Evolutionary conservation across 2,888 invertebrate species (phyloP).

Genomic region (Emmelina monodactyla): DNA sequence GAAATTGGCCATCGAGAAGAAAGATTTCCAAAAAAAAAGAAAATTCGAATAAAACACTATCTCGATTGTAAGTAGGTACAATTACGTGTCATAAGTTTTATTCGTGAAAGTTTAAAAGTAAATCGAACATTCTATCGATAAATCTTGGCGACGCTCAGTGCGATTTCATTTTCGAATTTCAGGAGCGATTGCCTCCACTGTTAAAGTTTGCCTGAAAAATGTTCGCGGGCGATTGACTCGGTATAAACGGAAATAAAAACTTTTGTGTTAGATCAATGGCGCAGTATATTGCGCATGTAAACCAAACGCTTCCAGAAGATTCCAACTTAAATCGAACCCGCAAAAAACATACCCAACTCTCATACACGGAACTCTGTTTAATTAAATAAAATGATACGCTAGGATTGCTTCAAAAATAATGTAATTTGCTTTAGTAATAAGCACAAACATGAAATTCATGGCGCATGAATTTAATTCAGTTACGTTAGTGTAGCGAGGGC

Average conservation of each 20-base stretch:
- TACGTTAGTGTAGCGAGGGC: conserved; percentile 38
- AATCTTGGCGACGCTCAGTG: conserved; percentile 64
- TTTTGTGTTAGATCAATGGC: conserved; percentile 62
- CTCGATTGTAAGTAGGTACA: conserved; percentile 41
- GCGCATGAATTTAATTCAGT: conserved; percentile 51
- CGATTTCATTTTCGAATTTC: conserved; percentile 68
- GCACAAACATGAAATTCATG: conserved; percentile 40
- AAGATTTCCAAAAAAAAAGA: conserved; percentile 1
- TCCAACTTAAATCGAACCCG: conserved; percentile 36
- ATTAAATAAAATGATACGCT: conserved; percentile 10
- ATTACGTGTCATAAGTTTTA: conserved; percentile 67
- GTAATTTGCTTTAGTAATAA: conserved; percentile 35
- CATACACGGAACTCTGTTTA: not conserved
- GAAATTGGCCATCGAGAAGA: conserved; percentile 1
- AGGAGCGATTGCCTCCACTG: conserved; percentile 66
- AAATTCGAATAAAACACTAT: conserved; percentile 20
- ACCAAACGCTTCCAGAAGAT: conserved; percentile 42
- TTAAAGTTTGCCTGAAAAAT: conserved; percentile 67
- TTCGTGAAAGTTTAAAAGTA: conserved; percentile 62
- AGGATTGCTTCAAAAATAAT: conserved; percentile 28
- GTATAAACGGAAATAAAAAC: conserved; percentile 67
- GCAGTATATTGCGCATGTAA: conserved; percentile 56
- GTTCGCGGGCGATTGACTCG: conserved; percentile 65
- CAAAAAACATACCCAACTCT: conserved; percentile 13
- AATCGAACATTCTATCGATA: conserved; percentile 65